Base-by-base conservation (phyloP, 2,888 invertebrate genomes). In the Dusona sp. region DNA sequence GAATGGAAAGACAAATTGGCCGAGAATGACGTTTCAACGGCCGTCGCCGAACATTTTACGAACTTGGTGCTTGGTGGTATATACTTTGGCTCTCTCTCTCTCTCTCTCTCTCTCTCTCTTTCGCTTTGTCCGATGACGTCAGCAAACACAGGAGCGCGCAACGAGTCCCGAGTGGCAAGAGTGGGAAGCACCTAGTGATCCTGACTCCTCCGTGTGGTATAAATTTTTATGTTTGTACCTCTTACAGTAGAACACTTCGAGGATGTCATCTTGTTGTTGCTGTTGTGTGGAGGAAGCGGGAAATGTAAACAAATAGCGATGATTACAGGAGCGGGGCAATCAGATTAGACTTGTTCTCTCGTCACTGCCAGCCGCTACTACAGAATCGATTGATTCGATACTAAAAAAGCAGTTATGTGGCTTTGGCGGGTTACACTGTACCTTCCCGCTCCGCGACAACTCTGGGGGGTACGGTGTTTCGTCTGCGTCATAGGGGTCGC, bases 21-120 rank as follows among this genome's bases (percentile, higher is more conserved):
- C 42, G 75, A 72, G 42, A 80, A 51, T 79, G 68, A 75, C 85
- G 74, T 75, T 79, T 65, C 75, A 85, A 82, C 87, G 72, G 16
- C 57, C 25, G 81, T 65, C 70, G 13, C 61, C 61, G 82, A 72
- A 82, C 81, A 77, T 87, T 79, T 81, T 78, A n/a, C 51, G 68
- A n/a, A 75, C 64, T 54, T 7, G 51, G 51, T 54, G 51, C n/a
- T 54, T 54, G 51, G 51, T 54, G 22, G n/a, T n/a, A n/a, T 54
- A 22, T 54, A n/a, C 51, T 54, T 54, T 54, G 8, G 8, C 74
- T 67, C 38, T 70, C 25, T 45, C 25, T 45, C 19, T 61, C 57
- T 74, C 57, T 16, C 25, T 42, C 9, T 42, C 22, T 8, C 19
- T 42, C n/a, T 29, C 22, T n/a, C 22, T 54, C 3, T 54, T 54